These are phyloP conservation scores for Solenodon paradoxus DNA, from an alignment of 2,113 vertebrate genomes.

Conservation along the genomic window DNA sequence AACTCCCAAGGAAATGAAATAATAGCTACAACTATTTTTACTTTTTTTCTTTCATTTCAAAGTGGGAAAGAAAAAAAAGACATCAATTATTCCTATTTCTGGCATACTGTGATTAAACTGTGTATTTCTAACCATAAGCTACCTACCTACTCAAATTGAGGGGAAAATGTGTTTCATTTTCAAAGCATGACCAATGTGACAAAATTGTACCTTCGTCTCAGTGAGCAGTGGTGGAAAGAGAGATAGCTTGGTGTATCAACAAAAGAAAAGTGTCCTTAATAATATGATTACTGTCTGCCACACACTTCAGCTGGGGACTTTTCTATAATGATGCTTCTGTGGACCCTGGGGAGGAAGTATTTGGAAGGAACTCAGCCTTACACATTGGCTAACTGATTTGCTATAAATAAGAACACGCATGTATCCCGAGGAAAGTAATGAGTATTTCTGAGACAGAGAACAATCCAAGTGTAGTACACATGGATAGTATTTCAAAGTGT, in stretches of 20 bases:
- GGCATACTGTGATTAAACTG: slow-evolving; percentile 1
- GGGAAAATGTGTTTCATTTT: neutral
- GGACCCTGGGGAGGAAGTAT: neutral
- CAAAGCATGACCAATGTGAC: neutral
- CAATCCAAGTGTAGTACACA: neutral
- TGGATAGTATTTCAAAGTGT: neutral
- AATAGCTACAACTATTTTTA: slow-evolving; percentile 3
- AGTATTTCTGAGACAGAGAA: neutral
- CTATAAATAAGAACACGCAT: neutral
- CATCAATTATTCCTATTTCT: neutral
- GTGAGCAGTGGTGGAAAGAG: neutral
- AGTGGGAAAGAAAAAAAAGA: neutral
- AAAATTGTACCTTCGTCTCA: neutral
- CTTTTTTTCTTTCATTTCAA: slow-evolving; percentile 17
- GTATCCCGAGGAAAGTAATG: neutral
- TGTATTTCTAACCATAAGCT: neutral
- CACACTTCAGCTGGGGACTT: neutral
- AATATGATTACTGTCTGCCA: neutral
- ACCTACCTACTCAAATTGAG: neutral
- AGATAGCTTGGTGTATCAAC: neutral
- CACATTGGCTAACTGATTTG: neutral
- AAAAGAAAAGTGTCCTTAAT: neutral
- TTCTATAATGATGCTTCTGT: neutral
- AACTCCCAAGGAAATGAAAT: slow-evolving; percentile 35
- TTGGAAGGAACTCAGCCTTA: neutral